Conservation (phyloP, 2,113 vertebrate genomes). For the Columba livia region DNA sequence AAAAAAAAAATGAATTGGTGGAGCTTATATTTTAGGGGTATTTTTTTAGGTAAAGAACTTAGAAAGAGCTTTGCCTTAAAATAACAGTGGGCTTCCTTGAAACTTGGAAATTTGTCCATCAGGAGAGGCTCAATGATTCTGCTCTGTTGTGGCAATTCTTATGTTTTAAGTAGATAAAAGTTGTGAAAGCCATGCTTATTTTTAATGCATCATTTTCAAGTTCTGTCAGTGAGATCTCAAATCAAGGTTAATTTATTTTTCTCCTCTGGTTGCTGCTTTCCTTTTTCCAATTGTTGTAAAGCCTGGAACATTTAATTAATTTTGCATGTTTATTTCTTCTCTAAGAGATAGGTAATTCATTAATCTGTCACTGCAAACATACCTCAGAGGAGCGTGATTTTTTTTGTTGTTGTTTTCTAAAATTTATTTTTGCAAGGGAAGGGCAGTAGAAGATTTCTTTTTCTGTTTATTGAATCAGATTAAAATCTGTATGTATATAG, state of each 20-base stretch:
- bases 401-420: background rate
- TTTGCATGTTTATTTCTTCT: constrained; percentile 51
- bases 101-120: background rate
- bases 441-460: background rate
- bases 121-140: background rate
- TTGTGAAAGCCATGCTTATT: background rate
- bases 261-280: constrained; percentile 2
- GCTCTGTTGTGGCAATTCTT: background rate
- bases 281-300: constrained; percentile 17
- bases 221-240: background rate
- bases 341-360: constrained; percentile 20
- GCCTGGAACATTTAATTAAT: background rate
- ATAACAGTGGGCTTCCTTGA: background rate
- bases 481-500: background rate
- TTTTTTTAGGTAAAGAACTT: background rate
- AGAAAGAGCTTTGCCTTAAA: background rate
- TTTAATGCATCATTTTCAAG: background rate
- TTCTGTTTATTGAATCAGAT: background rate
- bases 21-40: background rate
- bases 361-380: constrained; percentile 28
- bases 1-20: background rate
- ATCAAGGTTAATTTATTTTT: constrained; percentile 6
- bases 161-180: background rate
- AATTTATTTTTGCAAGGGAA: background rate
- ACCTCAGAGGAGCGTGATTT: background rate